Evolutionary conservation across 2,888 invertebrate genomes (phyloP), one percentile per base, ranked within the genome.

Genomic region (Dynastes maya): DNA sequence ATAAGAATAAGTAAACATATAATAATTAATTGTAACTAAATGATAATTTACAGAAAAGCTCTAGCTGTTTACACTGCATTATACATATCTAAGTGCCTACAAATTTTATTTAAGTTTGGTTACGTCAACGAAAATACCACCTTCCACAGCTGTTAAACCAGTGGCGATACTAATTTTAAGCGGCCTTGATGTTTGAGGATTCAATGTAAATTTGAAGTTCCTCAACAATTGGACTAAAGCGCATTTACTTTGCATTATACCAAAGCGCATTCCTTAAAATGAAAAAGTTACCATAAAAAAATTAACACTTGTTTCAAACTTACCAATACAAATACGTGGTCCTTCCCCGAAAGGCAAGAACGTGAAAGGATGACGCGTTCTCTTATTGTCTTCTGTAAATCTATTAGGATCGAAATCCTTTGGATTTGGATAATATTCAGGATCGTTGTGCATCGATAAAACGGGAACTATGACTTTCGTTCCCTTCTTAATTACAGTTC

Each of bases 391-490:
- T 1, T 79, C 80, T 3, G 81, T 83, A 81, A 88, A 88, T 61
- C 87, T 78, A 16, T 87, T 86, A 6, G 88, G 88, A 68, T 87
- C 84, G 76, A 88, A 88, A 40, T 80, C 82, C 3, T 84, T 77
- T 0, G 88, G 87, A 40, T 88, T 80, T 1, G 85, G 84, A 67
- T 84, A 88, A 76, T 86, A 84, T 32, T 71, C 78, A 8, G 61
- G 49, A 63, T 78, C 78, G n/a, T 71, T 27, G 2, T 78, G 78
- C 6, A 77, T 8, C 3, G 76, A 53, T 22, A 51, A 2, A 51
- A 78, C 40, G 22, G 76, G 76, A 55, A 78, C 53, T 27, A 64
- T 67, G 9, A 77, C 22, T 27, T 16, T 40, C 4, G 37, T 61
- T 11, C 78, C 78, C 22, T 75, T 49, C n/a, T 77, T 37, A 13